Evolutionary conservation across 2,888 invertebrate species (phyloP), one percentile per base, ranked within the genome.

Genomic region (Drosophila greeni): DNA sequence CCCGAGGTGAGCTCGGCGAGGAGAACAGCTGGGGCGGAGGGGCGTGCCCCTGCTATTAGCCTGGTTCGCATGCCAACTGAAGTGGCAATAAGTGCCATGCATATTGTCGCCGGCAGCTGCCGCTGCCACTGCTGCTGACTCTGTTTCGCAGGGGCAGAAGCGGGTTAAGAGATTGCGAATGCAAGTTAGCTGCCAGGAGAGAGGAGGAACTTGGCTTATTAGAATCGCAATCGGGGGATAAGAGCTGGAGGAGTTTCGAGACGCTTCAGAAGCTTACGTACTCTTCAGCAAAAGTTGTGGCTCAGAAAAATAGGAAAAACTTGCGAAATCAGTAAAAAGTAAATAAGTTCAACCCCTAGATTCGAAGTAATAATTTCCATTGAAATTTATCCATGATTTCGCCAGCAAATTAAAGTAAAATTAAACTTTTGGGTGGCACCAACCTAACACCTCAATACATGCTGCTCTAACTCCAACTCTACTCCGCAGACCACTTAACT

Each of bases 81-180:
- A 83, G 78, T 80, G 83, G 81, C 83, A 84, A 85, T 81, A 81
- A 81, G 83, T 83, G 85, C 66, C 85, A 76, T 71, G 74, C 82
- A 82, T 72, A 84, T 72, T 82, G 80, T 74, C 69, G 72, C 73
- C 70, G 42, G 53, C 84, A 83, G 73, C 75, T 82, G 79, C 31
- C 33, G 16, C 42, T 42, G 42, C 24, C 24, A 24, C 9, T 24
- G 42, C 42, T 24, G 16, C 23, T 14, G 18, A 34, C 54, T 24
- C 51, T 14, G 51, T 24, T 42, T 24, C 51, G 12, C 11, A 18
- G 51, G 8, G 53, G 24, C 60, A 45, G 52, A 34, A 43, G 24
- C 42, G 47, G 51, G 51, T 26, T 31, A 51, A 37, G 48, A 57
- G 56, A 34, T 51, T 36, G 49, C 33, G 33, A 36, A 29, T 56